Evolutionary conservation across 2,113 vertebrate genomes (phyloP).

Genomic region (Tragelaphus buxtoni): DNA sequence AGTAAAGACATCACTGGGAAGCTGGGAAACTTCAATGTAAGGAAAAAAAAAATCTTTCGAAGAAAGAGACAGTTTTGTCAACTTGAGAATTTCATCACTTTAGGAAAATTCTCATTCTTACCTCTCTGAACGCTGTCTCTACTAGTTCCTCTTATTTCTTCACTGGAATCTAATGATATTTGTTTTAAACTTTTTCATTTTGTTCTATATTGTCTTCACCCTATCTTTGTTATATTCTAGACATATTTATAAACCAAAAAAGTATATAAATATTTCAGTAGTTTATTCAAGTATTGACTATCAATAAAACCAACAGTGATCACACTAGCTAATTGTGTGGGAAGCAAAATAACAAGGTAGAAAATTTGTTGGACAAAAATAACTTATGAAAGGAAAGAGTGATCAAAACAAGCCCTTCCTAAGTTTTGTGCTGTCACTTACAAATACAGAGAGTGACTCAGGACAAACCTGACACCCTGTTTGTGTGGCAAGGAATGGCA

Average conservation of each 20-base stretch:
- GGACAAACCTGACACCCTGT: no score
- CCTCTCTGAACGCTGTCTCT: background rate
- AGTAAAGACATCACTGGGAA: background rate
- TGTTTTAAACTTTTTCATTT: background rate
- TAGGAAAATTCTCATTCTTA: background rate
- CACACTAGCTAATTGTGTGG: background rate
- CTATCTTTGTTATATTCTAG: background rate
- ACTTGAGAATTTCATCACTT: background rate
- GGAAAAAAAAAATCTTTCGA: background rate
- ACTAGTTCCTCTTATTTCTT: background rate
- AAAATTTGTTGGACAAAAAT: background rate
- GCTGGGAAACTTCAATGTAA: background rate
- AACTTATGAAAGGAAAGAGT: no score
- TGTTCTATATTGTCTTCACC: background rate
- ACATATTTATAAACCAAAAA: background rate
- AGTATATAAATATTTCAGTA: background rate
- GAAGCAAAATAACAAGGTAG: background rate
- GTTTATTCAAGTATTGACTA: background rate
- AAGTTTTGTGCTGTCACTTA: accelerated
- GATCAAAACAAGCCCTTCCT: accelerated
- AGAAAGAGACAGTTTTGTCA: background rate
- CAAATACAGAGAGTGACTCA: accelerated
- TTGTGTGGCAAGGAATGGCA: background rate
- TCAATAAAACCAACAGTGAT: background rate
- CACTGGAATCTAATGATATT: background rate